Evolutionary conservation across 2,113 vertebrate species (phyloP).

Genomic region (Sciurus niger): DNA sequence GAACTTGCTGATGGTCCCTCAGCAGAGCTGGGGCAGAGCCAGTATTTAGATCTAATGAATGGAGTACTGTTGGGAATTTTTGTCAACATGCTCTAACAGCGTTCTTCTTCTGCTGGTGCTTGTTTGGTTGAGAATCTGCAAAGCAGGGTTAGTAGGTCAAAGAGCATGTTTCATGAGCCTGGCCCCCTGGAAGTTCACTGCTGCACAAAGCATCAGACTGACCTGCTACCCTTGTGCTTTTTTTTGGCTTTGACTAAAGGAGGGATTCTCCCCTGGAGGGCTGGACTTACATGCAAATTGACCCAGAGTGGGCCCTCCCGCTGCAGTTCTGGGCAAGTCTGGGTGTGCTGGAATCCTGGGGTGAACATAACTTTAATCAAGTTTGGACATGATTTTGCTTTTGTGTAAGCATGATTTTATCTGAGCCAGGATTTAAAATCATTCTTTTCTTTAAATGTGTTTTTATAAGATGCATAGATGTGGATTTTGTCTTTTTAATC

Average conservation of each 20-base stretch:
- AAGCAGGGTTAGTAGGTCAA: neutral
- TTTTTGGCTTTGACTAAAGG: neutral
- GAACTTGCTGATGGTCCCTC: slow-evolving; percentile 27
- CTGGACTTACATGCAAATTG: neutral
- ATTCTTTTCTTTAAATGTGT: slow-evolving; percentile 15
- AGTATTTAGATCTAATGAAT: slow-evolving; percentile 56
- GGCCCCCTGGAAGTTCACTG: neutral
- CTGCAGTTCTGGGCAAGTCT: neutral
- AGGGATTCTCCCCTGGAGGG: neutral
- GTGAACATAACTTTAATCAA: slow-evolving; percentile 56
- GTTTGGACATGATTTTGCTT: slow-evolving; percentile 29
- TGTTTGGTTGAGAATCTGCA: neutral
- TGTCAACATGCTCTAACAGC: slow-evolving; percentile 36
- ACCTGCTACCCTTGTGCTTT: neutral
- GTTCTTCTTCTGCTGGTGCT: neutral
- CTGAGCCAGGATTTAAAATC: slow-evolving; percentile 56
- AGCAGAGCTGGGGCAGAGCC: slow-evolving; percentile 30
- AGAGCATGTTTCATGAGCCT: neutral
- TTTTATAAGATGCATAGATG: slow-evolving; percentile 46
- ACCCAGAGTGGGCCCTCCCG: neutral
- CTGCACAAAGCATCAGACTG: neutral
- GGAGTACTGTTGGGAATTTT: slow-evolving; percentile 59
- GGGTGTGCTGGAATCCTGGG: slow-evolving; percentile 12
- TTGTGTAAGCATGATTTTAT: slow-evolving; percentile 32
- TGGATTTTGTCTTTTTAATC: slow-evolving; percentile 75